phyloP scores from a whole-genome alignment of 1,140 invertebrate species.

The Drosophila ohnishii region DNA sequence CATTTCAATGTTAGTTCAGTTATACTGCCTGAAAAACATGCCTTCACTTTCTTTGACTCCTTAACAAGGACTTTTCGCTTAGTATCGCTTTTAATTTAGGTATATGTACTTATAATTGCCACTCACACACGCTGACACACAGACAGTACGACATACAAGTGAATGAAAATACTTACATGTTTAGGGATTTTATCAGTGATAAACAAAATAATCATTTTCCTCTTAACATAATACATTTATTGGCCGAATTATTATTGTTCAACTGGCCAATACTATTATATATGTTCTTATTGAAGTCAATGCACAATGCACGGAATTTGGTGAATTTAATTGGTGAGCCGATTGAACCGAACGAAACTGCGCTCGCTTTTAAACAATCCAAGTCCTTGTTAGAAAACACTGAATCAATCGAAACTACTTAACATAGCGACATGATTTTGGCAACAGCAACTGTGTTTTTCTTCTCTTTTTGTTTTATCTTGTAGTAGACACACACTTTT shows the following conservation, averaged over 20 bases:
- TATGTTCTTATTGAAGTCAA: slow-evolving; percentile 9
- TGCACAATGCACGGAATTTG: slow-evolving; percentile 23
- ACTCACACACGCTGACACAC: slow-evolving; percentile 13
- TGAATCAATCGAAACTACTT: slow-evolving; percentile 37
- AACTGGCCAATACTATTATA: slow-evolving; percentile 6
- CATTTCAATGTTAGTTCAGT: background rate
- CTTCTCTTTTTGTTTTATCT: slow-evolving; percentile 30
- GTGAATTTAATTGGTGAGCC: slow-evolving; percentile 13
- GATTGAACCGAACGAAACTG: slow-evolving; percentile 1
- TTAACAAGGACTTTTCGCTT: slow-evolving; percentile 6
- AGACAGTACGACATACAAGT: slow-evolving; percentile 12
- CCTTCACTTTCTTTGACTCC: background rate
- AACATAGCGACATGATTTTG: slow-evolving; percentile 40
- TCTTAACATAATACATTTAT: slow-evolving; percentile 23
- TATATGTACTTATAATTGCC: slow-evolving; percentile 32
- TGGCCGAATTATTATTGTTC: slow-evolving; percentile 13
- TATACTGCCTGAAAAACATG: background rate
- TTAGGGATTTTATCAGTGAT: slow-evolving; percentile 33
- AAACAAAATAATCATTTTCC: slow-evolving; percentile 31
- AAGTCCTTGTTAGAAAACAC: slow-evolving; percentile 28
- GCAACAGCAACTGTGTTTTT: slow-evolving; percentile 17
- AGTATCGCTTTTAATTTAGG: slow-evolving; percentile 15
- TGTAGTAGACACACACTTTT: slow-evolving; percentile 40
- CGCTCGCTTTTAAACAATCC: slow-evolving; percentile 14
- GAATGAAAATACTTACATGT: slow-evolving; percentile 34